Conservation (phyloP, 2,888 invertebrate species). For the Rhamnusium bicolor region DNA sequence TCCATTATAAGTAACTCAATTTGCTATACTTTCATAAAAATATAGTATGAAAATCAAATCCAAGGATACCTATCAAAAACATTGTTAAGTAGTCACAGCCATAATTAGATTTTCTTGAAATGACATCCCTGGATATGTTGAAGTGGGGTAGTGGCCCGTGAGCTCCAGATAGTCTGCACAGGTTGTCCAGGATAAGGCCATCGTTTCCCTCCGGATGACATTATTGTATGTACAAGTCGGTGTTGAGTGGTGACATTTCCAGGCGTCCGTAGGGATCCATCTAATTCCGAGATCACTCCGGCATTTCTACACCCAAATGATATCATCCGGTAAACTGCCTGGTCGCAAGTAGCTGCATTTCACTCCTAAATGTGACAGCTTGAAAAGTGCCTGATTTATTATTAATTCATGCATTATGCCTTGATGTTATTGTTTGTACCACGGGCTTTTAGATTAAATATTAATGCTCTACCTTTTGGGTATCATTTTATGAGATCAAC, state of each 20-base stretch:
- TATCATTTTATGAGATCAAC: neutral
- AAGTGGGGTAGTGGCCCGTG: conserved; percentile 27
- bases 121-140: conserved; percentile 12
- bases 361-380: conserved; percentile 50
- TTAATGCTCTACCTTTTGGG: neutral
- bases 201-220: conserved; percentile 65
- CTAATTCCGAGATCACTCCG: conserved; percentile 68
- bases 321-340: conserved; percentile 60
- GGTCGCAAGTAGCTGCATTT: conserved; percentile 43
- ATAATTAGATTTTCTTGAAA: conserved; percentile 17
- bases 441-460: neutral
- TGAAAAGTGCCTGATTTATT: conserved; percentile 52
- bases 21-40: neutral
- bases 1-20: too few species aligned
- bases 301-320: conserved; percentile 69
- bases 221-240: conserved; percentile 69
- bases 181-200: conserved; percentile 40
- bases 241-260: conserved; percentile 70
- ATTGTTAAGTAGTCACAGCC: neutral
- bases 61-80: neutral
- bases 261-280: conserved; percentile 67
- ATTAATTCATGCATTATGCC: conserved; percentile 45
- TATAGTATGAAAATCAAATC: neutral
- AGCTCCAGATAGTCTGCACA: conserved; percentile 25
- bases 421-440: conserved; percentile 3